Evolutionary conservation across 2,113 vertebrate species (phyloP).

Genomic region (Barnardius zonarius): DNA sequence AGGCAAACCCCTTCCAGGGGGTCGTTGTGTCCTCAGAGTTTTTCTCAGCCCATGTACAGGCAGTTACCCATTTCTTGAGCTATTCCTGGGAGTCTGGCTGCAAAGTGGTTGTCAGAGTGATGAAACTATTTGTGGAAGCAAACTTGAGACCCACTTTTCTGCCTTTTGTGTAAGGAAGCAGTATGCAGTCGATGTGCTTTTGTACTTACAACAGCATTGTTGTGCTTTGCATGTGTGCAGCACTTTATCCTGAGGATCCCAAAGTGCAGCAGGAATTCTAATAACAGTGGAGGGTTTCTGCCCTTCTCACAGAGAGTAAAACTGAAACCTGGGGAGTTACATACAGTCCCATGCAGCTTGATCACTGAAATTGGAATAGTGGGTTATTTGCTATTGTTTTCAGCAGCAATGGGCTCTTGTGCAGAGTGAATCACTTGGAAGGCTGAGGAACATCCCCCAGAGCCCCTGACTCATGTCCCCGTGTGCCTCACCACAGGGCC

Average conservation of each 20-base stretch:
- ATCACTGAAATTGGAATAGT: background rate
- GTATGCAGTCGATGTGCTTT: rapidly evolving
- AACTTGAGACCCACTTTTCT: background rate
- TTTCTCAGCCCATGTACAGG: rapidly evolving
- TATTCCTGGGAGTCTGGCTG: background rate
- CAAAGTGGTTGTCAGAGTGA: background rate
- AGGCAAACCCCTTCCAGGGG: background rate
- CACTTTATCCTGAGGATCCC: background rate
- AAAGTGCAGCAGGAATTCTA: background rate
- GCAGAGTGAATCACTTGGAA: background rate
- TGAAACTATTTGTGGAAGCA: background rate
- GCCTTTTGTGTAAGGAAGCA: background rate
- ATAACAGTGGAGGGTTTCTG: background rate
- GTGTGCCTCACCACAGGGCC: background rate
- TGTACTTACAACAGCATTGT: background rate
- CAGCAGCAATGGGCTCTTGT: background rate
- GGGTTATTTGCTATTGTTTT: background rate
- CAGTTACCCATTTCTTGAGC: background rate
- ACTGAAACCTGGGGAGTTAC: background rate
- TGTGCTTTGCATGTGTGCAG: background rate
- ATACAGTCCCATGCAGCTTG: background rate
- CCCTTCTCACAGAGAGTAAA: background rate
- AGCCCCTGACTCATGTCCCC: background rate
- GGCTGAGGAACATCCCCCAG: background rate
- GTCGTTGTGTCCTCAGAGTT: background rate